Conservation (phyloP, 53 echinoderm and acorn worm species). For the Apostichopus leukothele region DNA sequence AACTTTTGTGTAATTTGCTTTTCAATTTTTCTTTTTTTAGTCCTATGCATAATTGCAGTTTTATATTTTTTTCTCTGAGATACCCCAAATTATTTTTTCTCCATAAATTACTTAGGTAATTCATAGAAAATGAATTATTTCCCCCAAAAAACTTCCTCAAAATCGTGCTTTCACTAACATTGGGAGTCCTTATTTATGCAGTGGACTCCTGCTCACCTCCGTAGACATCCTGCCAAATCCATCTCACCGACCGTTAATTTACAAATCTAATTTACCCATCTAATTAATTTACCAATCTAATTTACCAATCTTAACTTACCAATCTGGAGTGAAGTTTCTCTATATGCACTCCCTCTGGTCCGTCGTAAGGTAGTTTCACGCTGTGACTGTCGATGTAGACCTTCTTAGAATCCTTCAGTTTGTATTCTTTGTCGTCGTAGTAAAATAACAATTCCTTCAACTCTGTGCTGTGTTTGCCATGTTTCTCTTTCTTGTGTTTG, state of each 20-base stretch:
- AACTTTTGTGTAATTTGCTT: too few species aligned
- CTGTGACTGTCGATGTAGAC: conserved; percentile 32
- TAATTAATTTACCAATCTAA: not conserved
- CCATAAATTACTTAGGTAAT: too few species aligned
- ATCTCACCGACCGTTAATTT: not conserved
- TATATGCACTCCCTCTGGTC: conserved; percentile 13
- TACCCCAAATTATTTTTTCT: too few species aligned
- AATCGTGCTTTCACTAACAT: too few species aligned
- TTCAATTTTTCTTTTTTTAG: too few species aligned
- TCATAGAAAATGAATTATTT: too few species aligned
- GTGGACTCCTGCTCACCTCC: too few species aligned
- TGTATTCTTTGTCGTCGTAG: conserved; percentile 31
- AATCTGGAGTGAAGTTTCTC: conserved; percentile 23
- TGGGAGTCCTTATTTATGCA: too few species aligned
- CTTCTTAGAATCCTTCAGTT: conserved; percentile 32
- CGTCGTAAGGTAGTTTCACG: conserved; percentile 22
- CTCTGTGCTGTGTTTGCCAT: conserved; percentile 9
- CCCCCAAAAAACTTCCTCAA: too few species aligned
- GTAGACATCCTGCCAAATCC: too few species aligned
- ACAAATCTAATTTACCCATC: not conserved
- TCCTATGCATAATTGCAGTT: too few species aligned
- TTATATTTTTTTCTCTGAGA: too few species aligned
- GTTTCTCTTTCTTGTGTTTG: conserved; percentile 31
- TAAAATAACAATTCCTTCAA: conserved; percentile 27
- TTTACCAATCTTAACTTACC: not conserved